Conservation (phyloP, 2,888 invertebrate species). For the Bhutanitis thaidina region DNA sequence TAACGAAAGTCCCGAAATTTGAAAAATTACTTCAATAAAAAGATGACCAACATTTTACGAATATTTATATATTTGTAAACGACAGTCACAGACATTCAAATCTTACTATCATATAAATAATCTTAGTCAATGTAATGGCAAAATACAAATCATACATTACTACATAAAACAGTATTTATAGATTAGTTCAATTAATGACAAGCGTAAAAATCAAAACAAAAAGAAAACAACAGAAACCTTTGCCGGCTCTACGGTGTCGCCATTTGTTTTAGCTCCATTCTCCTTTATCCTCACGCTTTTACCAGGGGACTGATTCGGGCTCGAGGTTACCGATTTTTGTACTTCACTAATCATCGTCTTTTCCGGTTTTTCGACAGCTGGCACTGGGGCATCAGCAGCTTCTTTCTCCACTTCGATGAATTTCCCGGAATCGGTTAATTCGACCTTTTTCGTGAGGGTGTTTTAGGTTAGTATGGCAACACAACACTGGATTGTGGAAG, state of each 20-base stretch:
- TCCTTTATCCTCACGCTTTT: slow-evolving; percentile 71
- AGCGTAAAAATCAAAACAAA: slow-evolving; percentile 20
- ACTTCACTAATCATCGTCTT: slow-evolving; percentile 29
- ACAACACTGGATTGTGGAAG: slow-evolving; percentile 43
- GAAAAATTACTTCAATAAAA: no score
- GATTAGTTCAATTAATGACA: slow-evolving; percentile 27
- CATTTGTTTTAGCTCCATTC: slow-evolving; percentile 53
- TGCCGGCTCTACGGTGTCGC: slow-evolving; percentile 47
- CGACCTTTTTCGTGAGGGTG: slow-evolving; percentile 63
- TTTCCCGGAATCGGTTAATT: slow-evolving; percentile 73
- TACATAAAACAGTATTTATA: not conserved
- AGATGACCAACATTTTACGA: no score
- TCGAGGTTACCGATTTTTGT: slow-evolving; percentile 38
- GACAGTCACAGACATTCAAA: no score
- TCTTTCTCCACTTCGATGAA: slow-evolving; percentile 75
- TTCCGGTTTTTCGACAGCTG: slow-evolving; percentile 28
- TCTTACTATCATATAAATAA: no score
- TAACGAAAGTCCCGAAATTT: no score
- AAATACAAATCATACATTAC: no score
- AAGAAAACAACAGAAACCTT: slow-evolving; percentile 29
- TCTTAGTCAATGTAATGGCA: no score
- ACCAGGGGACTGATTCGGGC: slow-evolving; percentile 61
- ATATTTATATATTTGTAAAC: no score
- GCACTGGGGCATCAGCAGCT: slow-evolving; percentile 30
- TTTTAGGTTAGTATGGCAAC: slow-evolving; percentile 56